Conservation (phyloP, 2,888 invertebrate species). For the Parnassius apollo region DNA sequence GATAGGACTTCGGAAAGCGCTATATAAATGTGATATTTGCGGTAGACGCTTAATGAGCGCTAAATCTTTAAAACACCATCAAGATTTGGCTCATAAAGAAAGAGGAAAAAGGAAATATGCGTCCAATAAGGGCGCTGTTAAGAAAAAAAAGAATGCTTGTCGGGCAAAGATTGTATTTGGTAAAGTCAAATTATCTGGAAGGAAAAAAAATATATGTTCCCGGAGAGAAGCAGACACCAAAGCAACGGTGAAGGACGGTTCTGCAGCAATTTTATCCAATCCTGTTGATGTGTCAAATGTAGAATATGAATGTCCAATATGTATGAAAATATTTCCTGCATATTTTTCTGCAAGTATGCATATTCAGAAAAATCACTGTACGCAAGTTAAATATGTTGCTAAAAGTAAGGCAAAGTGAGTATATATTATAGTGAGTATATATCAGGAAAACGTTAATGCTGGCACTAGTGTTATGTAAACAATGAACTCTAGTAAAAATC, state of each 20-base stretch:
- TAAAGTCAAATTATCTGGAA: too few species aligned
- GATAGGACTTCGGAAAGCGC: conserved; percentile 42
- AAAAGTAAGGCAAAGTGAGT: conserved; percentile 53
- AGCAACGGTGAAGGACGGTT: conserved; percentile 6
- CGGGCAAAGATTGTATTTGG: too few species aligned
- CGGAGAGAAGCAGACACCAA: conserved; percentile 11
- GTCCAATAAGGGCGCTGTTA: too few species aligned
- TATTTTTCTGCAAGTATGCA: conserved; percentile 55
- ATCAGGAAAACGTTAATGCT: too few species aligned
- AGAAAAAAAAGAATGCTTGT: too few species aligned
- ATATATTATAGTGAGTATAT: neutral
- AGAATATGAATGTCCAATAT: conserved; percentile 59
- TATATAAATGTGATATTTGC: conserved; percentile 52
- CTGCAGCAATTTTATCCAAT: conserved; percentile 1
- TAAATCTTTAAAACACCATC: conserved; percentile 38
- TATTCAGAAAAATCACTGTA: conserved; percentile 56
- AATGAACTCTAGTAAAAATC: too few species aligned
- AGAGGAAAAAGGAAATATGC: too few species aligned
- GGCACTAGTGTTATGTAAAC: too few species aligned
- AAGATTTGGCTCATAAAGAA: too few species aligned
- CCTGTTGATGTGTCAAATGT: conserved; percentile 3
- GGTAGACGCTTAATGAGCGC: conserved; percentile 45
- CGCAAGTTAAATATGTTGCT: conserved; percentile 28
- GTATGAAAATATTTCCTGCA: conserved; percentile 43
- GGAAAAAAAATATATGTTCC: conserved; percentile 15